A percentile compares a stretch with the other conserved stretches of the same genome.
Evolutionary conservation across 1,140 invertebrate genomes (phyloP).

Genomic region (Drosophila sp.): DNA sequence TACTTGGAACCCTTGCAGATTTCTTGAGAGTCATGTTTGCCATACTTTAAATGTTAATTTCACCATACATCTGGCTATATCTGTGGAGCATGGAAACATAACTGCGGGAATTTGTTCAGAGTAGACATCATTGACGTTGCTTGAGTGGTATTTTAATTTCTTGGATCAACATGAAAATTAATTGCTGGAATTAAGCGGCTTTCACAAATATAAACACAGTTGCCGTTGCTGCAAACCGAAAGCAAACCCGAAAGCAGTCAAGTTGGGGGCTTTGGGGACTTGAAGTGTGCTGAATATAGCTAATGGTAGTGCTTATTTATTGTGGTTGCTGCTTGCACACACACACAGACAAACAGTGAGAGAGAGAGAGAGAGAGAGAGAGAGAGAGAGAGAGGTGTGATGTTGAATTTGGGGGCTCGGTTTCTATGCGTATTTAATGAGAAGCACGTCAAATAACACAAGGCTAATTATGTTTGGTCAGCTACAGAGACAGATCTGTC

Average conservation of each 20-base stretch:
- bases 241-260: background rate
- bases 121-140: slow-evolving; percentile 40
- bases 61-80: background rate
- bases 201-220: slow-evolving; percentile 67
- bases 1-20: no score
- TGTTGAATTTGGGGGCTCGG: slow-evolving; percentile 13
- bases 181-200: slow-evolving; percentile 79
- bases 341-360: no score
- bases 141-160: slow-evolving; percentile 77
- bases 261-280: background rate
- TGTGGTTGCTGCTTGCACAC: slow-evolving; percentile 28
- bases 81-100: slow-evolving; percentile 15
- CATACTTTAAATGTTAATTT: background rate
- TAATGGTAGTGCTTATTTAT: slow-evolving; percentile 26
- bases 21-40: no score
- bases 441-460: slow-evolving; percentile 34
- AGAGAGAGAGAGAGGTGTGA: background rate
- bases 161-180: slow-evolving; percentile 83
- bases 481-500: slow-evolving; percentile 14
- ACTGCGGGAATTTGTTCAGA: background rate
- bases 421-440: slow-evolving; percentile 58
- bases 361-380: no score
- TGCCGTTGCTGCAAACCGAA: background rate
- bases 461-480: slow-evolving; percentile 59
- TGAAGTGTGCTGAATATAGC: slow-evolving; percentile 8